Percentiles rank a stretch among this genome's conserved stretches.
These are phyloP conservation scores for Tragelaphus strepsiceros DNA, from an alignment of 2,113 vertebrate genomes.

Conservation along the genomic window DNA sequence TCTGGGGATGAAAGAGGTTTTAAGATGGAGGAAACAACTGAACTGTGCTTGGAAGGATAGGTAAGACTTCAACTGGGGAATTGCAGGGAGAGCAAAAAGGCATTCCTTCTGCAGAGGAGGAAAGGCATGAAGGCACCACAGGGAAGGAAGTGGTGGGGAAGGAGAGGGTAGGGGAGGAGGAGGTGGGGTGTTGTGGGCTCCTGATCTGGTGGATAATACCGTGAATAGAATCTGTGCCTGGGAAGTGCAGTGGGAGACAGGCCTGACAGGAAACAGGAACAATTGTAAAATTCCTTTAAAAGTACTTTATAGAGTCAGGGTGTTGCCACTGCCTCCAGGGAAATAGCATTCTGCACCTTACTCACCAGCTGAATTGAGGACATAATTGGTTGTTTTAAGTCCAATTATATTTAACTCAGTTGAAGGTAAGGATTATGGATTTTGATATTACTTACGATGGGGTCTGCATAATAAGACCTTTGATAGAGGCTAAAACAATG, in stretches of 20 bases:
- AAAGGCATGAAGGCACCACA: background rate
- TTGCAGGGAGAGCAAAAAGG: background rate
- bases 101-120: background rate
- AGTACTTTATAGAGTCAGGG: background rate
- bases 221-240: background rate
- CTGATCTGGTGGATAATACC: background rate
- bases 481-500: constrained; percentile 62
- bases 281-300: background rate
- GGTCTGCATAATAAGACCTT: constrained; percentile 55
- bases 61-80: background rate
- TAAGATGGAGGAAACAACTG: background rate
- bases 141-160: background rate
- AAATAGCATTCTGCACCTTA: constrained; percentile 44
- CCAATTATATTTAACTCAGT: constrained; percentile 53
- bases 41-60: background rate
- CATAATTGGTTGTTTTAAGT: constrained; percentile 61
- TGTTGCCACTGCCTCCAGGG: background rate
- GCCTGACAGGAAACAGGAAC: background rate
- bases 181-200: background rate
- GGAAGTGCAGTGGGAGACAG: background rate
- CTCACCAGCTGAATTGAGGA: constrained; percentile 6
- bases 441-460: constrained; percentile 49
- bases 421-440: constrained; percentile 64
- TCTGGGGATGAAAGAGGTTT: background rate
- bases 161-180: background rate